phyloP scores from a whole-genome alignment of 2,113 vertebrate genomes.

The Sceloporus tristichus region DNA sequence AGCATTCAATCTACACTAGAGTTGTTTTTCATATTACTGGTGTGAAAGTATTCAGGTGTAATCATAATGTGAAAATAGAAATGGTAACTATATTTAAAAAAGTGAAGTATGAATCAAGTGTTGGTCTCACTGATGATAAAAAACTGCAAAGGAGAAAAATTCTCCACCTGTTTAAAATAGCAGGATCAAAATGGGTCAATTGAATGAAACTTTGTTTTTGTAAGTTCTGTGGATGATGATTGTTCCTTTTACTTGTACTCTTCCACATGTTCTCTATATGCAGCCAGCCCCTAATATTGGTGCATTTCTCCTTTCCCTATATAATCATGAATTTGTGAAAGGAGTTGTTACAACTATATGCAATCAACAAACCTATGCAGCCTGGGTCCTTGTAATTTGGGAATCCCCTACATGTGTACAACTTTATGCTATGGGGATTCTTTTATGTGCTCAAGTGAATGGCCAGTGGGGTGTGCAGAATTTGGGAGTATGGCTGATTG shows the following conservation, averaged over 20 bases:
- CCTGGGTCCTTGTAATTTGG: neutral
- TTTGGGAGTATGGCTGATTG: neutral
- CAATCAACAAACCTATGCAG: neutral
- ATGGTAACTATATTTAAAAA: slow-evolving; percentile 22
- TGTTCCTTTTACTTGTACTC: neutral
- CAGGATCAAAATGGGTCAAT: neutral
- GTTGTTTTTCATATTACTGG: neutral
- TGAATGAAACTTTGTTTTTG: neutral
- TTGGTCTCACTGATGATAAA: neutral
- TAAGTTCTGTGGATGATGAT: neutral
- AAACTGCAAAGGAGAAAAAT: neutral
- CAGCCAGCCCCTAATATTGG: too few species aligned
- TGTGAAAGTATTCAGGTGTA: slow-evolving; percentile 24
- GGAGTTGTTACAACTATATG: neutral
- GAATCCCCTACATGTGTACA: neutral
- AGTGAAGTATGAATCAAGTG: slow-evolving; percentile 1
- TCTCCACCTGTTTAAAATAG: neutral
- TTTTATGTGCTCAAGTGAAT: neutral
- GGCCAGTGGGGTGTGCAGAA: neutral
- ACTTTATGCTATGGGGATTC: neutral
- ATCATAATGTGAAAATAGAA: slow-evolving; percentile 15
- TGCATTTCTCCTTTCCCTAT: too few species aligned
- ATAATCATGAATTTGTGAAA: neutral
- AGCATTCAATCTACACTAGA: slow-evolving; percentile 17
- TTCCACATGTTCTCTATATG: neutral